Percentiles rank a stretch among this genome's conserved stretches.
phyloP scores from a whole-genome alignment of 2,797 vertebrate species.

The Taenioides sp. region DNA sequence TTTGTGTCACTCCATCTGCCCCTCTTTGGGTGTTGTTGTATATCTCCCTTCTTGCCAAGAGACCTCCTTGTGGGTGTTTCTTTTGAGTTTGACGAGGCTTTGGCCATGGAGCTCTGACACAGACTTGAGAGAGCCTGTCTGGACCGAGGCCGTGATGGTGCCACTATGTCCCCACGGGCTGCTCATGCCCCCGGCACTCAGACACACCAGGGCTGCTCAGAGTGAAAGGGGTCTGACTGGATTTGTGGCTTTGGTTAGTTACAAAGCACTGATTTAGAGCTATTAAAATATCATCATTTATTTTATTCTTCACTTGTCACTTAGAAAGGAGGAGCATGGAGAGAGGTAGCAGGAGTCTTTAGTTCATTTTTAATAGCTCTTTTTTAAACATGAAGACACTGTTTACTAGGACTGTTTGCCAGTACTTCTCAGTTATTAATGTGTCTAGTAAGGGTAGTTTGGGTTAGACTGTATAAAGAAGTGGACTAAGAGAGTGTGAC shows the following conservation, averaged over 20 bases:
- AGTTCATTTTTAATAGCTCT: too few species aligned
- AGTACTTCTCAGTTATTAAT: neutral
- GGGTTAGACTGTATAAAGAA: neutral
- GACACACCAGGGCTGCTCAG: slow-evolving; percentile 34
- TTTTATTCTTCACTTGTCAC: neutral
- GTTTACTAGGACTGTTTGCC: too few species aligned
- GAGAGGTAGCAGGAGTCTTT: too few species aligned
- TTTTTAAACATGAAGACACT: too few species aligned
- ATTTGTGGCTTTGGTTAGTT: slow-evolving; percentile 6
- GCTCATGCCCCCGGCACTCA: slow-evolving; percentile 49
- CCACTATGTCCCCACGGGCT: slow-evolving; percentile 48
- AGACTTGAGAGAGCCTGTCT: slow-evolving; percentile 57
- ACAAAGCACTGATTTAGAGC: slow-evolving; percentile 10
- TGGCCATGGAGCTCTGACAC: slow-evolving; percentile 47
- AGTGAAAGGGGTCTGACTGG: slow-evolving; percentile 49
- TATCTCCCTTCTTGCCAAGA: slow-evolving; percentile 24
- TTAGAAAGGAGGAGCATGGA: too few species aligned
- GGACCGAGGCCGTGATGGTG: slow-evolving; percentile 40
- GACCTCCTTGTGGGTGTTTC: slow-evolving; percentile 26
- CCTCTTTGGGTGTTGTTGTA: slow-evolving; percentile 16
- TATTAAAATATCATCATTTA: neutral
- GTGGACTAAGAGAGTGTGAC: too few species aligned
- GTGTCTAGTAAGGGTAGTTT: neutral
- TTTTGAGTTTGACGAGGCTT: slow-evolving; percentile 42
- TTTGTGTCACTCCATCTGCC: slow-evolving; percentile 32